Percentiles rank a stretch among this genome's conserved stretches.
phyloP scores from a whole-genome alignment of 2,888 invertebrate genomes.

The Elgonia sp. region DNA sequence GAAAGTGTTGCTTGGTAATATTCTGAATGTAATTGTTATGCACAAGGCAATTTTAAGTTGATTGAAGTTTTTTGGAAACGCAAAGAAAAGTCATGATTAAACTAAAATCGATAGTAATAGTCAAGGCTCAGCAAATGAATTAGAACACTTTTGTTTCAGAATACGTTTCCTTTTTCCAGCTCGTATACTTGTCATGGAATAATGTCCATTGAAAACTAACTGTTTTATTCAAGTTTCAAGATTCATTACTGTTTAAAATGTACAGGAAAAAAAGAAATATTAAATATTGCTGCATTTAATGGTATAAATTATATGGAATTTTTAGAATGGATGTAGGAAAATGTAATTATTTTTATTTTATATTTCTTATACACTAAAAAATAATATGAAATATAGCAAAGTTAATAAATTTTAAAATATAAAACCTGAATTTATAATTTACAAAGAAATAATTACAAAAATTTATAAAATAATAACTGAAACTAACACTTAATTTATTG shows the following conservation, averaged over 20 bases:
- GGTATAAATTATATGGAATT: no score
- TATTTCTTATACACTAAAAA: no score
- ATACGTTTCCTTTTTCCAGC: constrained; percentile 1
- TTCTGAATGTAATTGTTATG: not conserved
- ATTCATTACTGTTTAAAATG: not conserved
- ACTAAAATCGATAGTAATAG: not conserved
- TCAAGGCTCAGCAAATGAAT: not conserved
- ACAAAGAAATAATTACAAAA: no score
- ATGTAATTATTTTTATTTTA: no score
- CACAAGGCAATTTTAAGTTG: not conserved
- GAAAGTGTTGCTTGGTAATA: not conserved
- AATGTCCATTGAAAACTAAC: not conserved
- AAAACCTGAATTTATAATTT: no score
- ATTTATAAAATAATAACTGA: no score
- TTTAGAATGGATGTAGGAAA: no score
- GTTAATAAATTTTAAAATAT: no score
- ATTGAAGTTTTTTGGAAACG: not conserved
- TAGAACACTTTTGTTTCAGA: not conserved
- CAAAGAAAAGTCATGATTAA: not conserved
- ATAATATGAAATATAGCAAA: no score
- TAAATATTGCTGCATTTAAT: no score
- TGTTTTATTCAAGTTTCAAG: not conserved
- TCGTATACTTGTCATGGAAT: constrained; percentile 11
- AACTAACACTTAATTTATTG: no score
- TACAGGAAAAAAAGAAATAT: no score